Evolutionary conservation across 2,797 vertebrate genomes (phyloP), one percentile per base, ranked within the genome.

Genomic region (Muraenolepis orangiensis): DNA sequence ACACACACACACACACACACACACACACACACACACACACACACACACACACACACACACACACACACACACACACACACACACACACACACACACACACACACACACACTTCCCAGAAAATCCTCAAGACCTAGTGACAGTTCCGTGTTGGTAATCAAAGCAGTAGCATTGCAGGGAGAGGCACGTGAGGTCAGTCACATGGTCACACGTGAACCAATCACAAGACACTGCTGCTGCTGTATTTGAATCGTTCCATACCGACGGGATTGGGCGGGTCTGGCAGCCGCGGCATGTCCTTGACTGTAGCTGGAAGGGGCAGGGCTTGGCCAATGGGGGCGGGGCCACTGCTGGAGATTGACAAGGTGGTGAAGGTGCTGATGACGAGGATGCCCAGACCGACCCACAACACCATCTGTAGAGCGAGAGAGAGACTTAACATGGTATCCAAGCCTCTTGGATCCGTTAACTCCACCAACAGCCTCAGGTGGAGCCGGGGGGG

Each of bases 291-390:
- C 6, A 82, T 78, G 66, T 69, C 84, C 8, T 84, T 92, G 79
- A 81, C 81, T 1, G 89, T 80, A 0, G 78, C 80, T 1, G 93
- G 92, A 0, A 82, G 76, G 81, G 92, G 94, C 10, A 88, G 93
- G 1, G 76, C 16, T 80, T 85, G 93, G 73, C 79, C 38, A 36
- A 38, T 87, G 79, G 40, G 75, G 75, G 78, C 10, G 0, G 93
- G 88, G 46, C 87, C 20, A 4, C 93, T 94, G 80, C 93, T 88
- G 0, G 91, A 94, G 20, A 95, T 93, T 0, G 95, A 96, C 80
- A 99, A 81, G 8, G 98, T 99, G 80, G 95, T 96, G 57, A 97
- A 90, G 0, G 98, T 99, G 87, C 98, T 99, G 85, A 99, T 85
- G 36, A 99, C 92, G 71, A 99, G 93, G 85, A 99, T 95, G 5